phyloP scores from a whole-genome alignment of 2,113 vertebrate genomes.

The Laticauda colubrina region DNA sequence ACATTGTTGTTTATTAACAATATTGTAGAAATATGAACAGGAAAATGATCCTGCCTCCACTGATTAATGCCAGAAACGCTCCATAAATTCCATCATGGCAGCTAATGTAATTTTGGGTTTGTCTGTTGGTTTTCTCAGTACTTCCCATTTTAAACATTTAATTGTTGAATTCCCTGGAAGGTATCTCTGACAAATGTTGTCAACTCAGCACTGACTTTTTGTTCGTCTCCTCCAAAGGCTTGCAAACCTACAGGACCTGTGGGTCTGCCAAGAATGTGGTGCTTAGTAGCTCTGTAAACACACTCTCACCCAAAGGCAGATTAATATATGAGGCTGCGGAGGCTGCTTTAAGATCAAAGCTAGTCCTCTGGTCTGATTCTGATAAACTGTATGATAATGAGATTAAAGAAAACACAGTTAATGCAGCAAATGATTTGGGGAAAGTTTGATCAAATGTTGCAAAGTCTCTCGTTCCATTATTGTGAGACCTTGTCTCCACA shows the following conservation, averaged over 20 bases:
- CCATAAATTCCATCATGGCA: conserved; percentile 11
- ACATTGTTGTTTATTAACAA: conserved; percentile 26
- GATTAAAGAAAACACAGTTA: background rate
- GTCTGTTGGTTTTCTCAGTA: conserved; percentile 25
- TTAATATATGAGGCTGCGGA: conserved; percentile 17
- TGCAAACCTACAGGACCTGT: conserved; percentile 19
- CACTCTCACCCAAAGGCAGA: conserved; percentile 30
- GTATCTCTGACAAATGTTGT: conserved; percentile 44
- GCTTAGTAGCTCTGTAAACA: conserved; percentile 14
- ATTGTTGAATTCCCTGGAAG: conserved; percentile 30
- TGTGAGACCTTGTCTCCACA: background rate
- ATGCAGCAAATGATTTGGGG: background rate
- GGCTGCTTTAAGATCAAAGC: background rate
- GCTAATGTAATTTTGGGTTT: conserved; percentile 39
- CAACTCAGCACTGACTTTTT: conserved; percentile 26
- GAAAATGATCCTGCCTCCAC: conserved; percentile 10
- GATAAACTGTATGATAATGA: background rate
- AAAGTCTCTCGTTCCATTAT: background rate
- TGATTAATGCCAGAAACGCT: conserved; percentile 15
- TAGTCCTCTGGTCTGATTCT: background rate
- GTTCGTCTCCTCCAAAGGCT: conserved; percentile 30
- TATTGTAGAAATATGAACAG: background rate
- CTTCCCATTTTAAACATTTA: conserved; percentile 29
- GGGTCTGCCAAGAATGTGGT: conserved; percentile 13
- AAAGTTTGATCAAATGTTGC: background rate